phyloP scores from a whole-genome alignment of 2,888 invertebrate genomes.

The Rugalucina vietnamica region DNA sequence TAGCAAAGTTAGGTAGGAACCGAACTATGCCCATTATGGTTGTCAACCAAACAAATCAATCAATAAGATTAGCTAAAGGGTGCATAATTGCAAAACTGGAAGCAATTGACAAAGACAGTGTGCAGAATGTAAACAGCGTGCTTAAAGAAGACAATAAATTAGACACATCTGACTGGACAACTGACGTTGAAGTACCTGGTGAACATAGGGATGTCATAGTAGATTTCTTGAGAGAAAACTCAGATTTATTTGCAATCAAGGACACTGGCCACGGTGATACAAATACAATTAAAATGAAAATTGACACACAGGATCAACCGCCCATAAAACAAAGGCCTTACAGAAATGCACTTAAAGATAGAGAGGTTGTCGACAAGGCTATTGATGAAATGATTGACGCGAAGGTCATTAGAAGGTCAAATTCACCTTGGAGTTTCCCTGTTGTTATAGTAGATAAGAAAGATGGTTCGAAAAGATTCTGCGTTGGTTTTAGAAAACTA shows the following conservation, averaged over 20 bases:
- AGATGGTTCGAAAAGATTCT: constrained; percentile 17
- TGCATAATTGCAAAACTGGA: constrained; percentile 9
- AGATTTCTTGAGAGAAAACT: neutral
- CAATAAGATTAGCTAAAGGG: constrained; percentile 7
- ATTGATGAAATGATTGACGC: constrained; percentile 37
- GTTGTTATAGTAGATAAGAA: constrained; percentile 12
- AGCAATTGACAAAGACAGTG: too few species aligned
- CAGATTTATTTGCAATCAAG: neutral
- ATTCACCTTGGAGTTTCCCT: neutral
- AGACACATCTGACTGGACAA: neutral
- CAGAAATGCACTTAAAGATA: constrained; percentile 18
- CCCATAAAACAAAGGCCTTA: constrained; percentile 23
- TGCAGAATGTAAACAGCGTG: neutral
- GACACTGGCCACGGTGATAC: constrained; percentile 7
- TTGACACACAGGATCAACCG: constrained; percentile 2
- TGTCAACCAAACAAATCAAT: constrained; percentile 13
- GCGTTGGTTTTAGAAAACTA: constrained; percentile 15
- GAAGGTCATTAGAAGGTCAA: neutral
- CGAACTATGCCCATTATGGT: neutral
- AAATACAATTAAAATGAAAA: constrained; percentile 29
- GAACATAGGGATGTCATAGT: constrained; percentile 5
- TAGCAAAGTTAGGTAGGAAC: neutral
- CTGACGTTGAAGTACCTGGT: constrained; percentile 5
- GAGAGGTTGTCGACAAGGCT: constrained; percentile 2
- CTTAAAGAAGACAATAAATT: neutral